A percentile compares a stretch with the other conserved stretches of the same genome.
Evolutionary conservation across 1,140 invertebrate genomes (phyloP).

Genomic region (Leptestheria dahalacensis): DNA sequence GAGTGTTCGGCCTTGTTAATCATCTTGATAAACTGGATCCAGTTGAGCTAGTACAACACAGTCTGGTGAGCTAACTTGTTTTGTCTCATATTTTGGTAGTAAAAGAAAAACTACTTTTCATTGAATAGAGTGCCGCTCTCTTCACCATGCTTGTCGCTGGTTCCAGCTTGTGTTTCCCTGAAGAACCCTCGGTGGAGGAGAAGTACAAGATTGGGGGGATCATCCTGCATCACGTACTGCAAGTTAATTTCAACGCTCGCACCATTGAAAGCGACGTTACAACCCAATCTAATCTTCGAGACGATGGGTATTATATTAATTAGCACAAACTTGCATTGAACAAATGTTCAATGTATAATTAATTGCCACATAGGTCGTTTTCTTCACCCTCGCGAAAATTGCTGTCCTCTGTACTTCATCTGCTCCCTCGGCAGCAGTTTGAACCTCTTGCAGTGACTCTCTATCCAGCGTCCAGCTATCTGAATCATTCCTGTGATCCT

Average conservation of each 20-base stretch:
- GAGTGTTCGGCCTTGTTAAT: constrained; percentile 39
- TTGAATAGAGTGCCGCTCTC: constrained; percentile 42
- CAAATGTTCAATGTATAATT: too few relatives aligned
- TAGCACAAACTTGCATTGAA: too few relatives aligned
- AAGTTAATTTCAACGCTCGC: constrained; percentile 64
- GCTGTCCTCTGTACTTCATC: too few relatives aligned
- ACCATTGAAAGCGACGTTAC: constrained; percentile 44
- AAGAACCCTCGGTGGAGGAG: constrained; percentile 5
- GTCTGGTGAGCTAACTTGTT: constrained; percentile 44
- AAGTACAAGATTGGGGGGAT: constrained; percentile 36
- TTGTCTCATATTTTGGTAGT: too few relatives aligned
- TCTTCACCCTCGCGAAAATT: too few relatives aligned
- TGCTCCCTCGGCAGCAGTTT: too few relatives aligned
- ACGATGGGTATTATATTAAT: too few relatives aligned
- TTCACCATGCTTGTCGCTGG: constrained; percentile 37
- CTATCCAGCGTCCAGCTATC: constrained; percentile 71
- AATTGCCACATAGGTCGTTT: too few relatives aligned
- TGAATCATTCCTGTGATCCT: constrained; percentile 81
- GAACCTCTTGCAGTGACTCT: constrained; percentile 62
- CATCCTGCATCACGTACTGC: constrained; percentile 51
- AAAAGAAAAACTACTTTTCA: too few relatives aligned
- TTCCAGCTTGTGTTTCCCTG: constrained; percentile 34
- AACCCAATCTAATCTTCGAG: too few relatives aligned
- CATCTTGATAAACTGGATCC: constrained; percentile 37
- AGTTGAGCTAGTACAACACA: constrained; percentile 47